Evolutionary conservation across 2,888 invertebrate genomes (phyloP).

Genomic region (Unio delphinus): DNA sequence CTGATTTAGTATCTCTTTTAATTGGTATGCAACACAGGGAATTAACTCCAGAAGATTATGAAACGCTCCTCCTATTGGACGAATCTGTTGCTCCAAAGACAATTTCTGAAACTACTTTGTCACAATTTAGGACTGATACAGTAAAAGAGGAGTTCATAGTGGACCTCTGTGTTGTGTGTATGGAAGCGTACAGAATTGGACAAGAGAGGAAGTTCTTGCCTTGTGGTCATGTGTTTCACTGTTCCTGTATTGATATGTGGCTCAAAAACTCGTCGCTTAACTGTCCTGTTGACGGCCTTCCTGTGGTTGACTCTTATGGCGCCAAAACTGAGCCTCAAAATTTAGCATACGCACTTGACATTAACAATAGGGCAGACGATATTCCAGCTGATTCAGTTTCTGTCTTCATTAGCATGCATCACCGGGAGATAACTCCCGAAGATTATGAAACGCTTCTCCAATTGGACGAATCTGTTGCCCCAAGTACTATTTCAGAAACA

Average conservation of each 20-base stretch:
- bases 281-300: slow-evolving; percentile 68
- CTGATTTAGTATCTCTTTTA: slow-evolving; percentile 50
- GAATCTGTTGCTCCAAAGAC: slow-evolving; percentile 66
- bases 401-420: slow-evolving; percentile 60
- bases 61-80: slow-evolving; percentile 63
- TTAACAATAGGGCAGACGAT: slow-evolving; percentile 38
- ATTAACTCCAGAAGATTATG: slow-evolving; percentile 69
- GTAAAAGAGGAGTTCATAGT: slow-evolving; percentile 35
- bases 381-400: slow-evolving; percentile 45
- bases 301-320: slow-evolving; percentile 26
- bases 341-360: slow-evolving; percentile 49
- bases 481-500: slow-evolving; percentile 58
- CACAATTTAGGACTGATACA: slow-evolving; percentile 49
- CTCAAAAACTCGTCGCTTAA: slow-evolving; percentile 63
- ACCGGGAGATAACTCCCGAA: slow-evolving; percentile 69
- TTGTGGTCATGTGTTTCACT: slow-evolving; percentile 66
- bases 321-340: slow-evolving; percentile 39
- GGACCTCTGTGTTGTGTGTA: slow-evolving; percentile 63
- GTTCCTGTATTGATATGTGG: slow-evolving; percentile 67
- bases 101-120: slow-evolving; percentile 39
- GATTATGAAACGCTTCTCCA: slow-evolving; percentile 67
- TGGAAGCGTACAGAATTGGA: slow-evolving; percentile 60
- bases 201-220: slow-evolving; percentile 62
- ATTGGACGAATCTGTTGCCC: slow-evolving; percentile 65
- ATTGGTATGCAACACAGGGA: slow-evolving; percentile 67